Conservation (phyloP, 2,888 invertebrate species). For the Drosophila cognata region DNA sequence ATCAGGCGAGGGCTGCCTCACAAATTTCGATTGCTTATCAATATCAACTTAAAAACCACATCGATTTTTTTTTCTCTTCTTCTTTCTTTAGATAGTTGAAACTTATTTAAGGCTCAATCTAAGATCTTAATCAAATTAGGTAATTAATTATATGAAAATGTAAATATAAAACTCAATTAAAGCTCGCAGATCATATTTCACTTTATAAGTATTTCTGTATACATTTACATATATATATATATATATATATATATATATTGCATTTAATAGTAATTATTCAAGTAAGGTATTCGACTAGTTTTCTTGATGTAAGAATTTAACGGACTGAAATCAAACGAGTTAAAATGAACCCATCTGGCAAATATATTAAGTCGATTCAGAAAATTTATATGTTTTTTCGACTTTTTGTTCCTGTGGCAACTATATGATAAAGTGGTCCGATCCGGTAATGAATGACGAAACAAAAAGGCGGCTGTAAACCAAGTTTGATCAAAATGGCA, state of each 20-base stretch:
- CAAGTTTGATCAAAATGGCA: neutral
- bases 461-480: neutral
- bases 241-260: neutral
- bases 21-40: neutral
- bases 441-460: neutral
- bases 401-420: neutral
- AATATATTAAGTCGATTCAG: neutral
- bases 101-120: neutral
- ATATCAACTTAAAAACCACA: neutral
- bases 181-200: too few relatives aligned
- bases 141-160: neutral
- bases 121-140: neutral
- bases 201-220: neutral
- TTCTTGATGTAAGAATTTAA: neutral
- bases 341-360: neutral
- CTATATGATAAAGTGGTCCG: neutral
- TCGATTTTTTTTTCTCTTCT: neutral
- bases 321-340: neutral
- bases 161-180: neutral
- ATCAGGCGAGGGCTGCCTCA: constrained; percentile 25
- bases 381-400: neutral
- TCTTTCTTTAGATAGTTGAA: neutral
- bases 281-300: neutral
- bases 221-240: neutral
- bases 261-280: neutral